These are phyloP conservation scores for Rhimphoctona megacephalus DNA, from an alignment of 2,888 invertebrate species.

Conservation along the genomic window DNA sequence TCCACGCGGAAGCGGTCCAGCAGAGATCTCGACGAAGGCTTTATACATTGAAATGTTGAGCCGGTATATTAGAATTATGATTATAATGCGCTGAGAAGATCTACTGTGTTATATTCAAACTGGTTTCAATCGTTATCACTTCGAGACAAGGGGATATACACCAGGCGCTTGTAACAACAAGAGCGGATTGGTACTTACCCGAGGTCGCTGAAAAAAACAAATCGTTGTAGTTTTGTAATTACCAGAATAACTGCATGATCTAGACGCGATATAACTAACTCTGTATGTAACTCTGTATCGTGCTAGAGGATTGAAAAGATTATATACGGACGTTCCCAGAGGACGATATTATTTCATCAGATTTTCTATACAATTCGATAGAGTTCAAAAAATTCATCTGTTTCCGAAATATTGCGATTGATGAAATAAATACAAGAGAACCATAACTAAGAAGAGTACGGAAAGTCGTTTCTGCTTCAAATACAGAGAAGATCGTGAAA, in stretches of 20 bases:
- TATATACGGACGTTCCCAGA: not conserved
- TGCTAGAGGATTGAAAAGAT: not conserved
- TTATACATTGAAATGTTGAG: constrained; percentile 58
- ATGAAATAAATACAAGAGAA: no score
- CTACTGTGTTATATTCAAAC: constrained; percentile 55
- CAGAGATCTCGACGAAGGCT: constrained; percentile 37
- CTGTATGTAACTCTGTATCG: no score
- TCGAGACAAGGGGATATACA: constrained; percentile 40
- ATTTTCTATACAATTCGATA: no score
- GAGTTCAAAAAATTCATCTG: no score
- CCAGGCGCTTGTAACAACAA: constrained; percentile 46
- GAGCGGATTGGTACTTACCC: not conserved
- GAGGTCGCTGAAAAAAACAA: constrained; percentile 10
- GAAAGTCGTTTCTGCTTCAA: no score
- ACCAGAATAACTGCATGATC: constrained; percentile 10
- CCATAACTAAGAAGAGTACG: no score
- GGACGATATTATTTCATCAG: no score
- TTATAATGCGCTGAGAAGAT: constrained; percentile 46
- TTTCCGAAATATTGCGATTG: no score
- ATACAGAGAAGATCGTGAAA: no score
- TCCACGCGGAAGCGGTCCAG: constrained; percentile 63
- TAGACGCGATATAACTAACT: constrained; percentile 17
- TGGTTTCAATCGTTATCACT: constrained; percentile 60
- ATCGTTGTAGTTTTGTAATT: constrained; percentile 33
- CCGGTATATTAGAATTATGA: constrained; percentile 35